Evolutionary conservation across 2,797 vertebrate genomes (phyloP).

Genomic region (Molothrus ater): DNA sequence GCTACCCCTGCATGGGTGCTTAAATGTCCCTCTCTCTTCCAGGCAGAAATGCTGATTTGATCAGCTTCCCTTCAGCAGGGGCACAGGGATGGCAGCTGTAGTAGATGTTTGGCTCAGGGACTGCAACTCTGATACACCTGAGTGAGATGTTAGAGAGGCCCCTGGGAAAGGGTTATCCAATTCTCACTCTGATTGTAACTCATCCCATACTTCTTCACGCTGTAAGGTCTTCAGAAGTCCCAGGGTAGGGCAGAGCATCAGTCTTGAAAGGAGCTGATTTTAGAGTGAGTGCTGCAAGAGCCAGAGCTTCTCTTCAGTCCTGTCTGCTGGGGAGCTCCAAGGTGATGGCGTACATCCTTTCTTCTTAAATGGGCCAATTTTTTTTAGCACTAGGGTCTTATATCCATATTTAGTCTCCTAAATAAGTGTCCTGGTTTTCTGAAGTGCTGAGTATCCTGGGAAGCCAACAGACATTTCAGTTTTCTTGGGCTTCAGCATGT

Average conservation of each 20-base stretch:
- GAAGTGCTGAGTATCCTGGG: conserved; percentile 42
- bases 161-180: neutral
- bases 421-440: conserved; percentile 64
- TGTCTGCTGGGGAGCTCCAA: conserved; percentile 53
- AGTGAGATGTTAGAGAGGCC: conserved; percentile 9
- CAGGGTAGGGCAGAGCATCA: neutral
- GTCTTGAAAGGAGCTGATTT: conserved; percentile 35
- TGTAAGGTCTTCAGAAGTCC: conserved; percentile 28
- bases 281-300: neutral
- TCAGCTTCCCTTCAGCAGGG: neutral
- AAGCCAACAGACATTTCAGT: conserved; percentile 1
- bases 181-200: conserved; percentile 9
- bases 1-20: neutral
- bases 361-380: conserved; percentile 63
- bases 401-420: conserved; percentile 62
- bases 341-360: conserved; percentile 53
- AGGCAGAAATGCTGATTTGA: neutral
- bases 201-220: neutral
- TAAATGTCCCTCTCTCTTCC: neutral
- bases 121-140: neutral
- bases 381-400: conserved; percentile 57
- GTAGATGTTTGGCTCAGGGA: neutral
- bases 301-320: neutral
- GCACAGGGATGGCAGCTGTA: neutral
- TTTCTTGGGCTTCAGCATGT: neutral